Percentiles rank a stretch among this genome's conserved stretches.
These are phyloP conservation scores for Mesitornis unicolor DNA, from an alignment of 2,113 vertebrate species.

Conservation along the genomic window DNA sequence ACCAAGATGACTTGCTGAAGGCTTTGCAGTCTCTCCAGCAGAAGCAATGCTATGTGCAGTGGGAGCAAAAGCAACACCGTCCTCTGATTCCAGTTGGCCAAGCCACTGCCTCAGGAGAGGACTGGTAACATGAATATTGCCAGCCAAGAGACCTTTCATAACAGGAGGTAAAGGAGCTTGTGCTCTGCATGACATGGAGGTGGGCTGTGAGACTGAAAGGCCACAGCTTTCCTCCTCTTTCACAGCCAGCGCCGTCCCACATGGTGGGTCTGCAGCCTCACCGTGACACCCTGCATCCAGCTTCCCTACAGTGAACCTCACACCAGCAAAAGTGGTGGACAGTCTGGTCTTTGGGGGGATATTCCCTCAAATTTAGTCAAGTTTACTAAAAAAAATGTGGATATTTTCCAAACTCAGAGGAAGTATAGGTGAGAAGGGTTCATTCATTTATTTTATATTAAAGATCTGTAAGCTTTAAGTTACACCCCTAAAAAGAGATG, in stretches of 20 bases:
- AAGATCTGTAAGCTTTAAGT: neutral
- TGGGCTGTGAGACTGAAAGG: no score
- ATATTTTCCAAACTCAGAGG: neutral
- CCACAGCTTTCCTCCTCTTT: neutral
- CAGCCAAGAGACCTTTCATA: neutral
- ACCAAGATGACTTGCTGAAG: neutral
- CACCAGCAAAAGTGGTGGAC: neutral
- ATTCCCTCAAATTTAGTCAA: neutral
- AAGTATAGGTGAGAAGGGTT: neutral
- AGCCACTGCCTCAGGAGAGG: neutral
- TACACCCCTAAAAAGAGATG: neutral
- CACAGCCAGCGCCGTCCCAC: neutral
- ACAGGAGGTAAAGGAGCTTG: neutral
- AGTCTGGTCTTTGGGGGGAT: neutral
- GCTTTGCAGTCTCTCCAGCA: neutral
- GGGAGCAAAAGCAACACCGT: fast-evolving
- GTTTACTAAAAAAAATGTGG: neutral
- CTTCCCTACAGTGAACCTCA: neutral
- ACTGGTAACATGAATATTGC: neutral
- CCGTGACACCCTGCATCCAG: neutral
- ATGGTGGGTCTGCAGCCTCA: fast-evolving
- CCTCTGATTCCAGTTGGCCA: neutral
- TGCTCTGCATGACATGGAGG: neutral
- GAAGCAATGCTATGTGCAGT: neutral
- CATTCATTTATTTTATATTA: neutral